Percentiles rank a stretch among this genome's conserved stretches.
Evolutionary conservation across 2,113 vertebrate genomes (phyloP).

Genomic region (Abramis brama): DNA sequence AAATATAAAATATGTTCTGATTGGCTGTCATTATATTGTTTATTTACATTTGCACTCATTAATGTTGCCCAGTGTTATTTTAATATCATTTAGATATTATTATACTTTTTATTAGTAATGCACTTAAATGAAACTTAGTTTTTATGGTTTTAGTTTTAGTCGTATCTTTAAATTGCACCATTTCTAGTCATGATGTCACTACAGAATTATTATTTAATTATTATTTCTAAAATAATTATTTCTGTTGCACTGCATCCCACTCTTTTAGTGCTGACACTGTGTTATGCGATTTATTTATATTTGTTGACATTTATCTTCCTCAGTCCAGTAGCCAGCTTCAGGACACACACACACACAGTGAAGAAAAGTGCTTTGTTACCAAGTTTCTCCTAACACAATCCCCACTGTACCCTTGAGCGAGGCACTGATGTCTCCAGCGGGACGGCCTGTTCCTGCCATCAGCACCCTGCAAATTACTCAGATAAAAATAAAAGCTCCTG

Average conservation of each 20-base stretch:
- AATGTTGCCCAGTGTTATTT: too few relatives aligned
- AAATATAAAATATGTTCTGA: too few relatives aligned
- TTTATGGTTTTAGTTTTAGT: too few relatives aligned
- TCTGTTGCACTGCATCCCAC: neutral
- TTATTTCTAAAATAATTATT: neutral
- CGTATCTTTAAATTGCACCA: too few relatives aligned
- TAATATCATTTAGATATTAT: too few relatives aligned
- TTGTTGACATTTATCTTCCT: conserved; percentile 12
- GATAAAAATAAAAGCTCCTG: neutral
- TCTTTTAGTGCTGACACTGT: neutral
- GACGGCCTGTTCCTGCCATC: conserved; percentile 24
- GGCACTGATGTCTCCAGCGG: conserved; percentile 30
- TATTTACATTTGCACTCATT: too few relatives aligned
- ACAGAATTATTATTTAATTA: too few relatives aligned
- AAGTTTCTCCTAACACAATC: neutral
- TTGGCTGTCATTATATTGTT: too few relatives aligned
- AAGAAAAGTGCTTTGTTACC: conserved; percentile 17
- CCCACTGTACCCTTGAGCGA: conserved; percentile 20
- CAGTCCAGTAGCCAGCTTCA: neutral
- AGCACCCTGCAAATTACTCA: neutral
- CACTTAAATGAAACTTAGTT: too few relatives aligned
- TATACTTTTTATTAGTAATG: too few relatives aligned
- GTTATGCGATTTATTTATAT: conserved; percentile 20
- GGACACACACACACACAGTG: conserved; percentile 6
- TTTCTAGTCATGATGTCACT: too few relatives aligned